Base-by-base conservation (phyloP, 2,113 vertebrate species). In the Cichladusa arquata region DNA sequence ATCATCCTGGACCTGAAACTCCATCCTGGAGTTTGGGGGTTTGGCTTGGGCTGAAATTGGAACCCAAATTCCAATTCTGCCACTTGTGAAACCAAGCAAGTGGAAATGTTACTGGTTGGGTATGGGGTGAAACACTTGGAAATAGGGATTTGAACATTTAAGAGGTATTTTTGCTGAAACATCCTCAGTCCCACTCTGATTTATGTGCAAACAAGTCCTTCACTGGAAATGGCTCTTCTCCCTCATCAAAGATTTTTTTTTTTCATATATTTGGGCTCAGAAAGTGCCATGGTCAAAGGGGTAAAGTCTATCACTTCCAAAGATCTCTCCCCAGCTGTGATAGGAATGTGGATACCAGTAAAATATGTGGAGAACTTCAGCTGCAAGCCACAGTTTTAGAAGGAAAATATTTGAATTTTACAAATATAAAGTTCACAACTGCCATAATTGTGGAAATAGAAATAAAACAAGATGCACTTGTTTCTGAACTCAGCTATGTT, bases 401-500 rank as follows among this genome's bases (percentile, higher is more conserved):
- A 24, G 23, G 33, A 58, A 70, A 48, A 31, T 1, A 4, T 47
- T 22, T 11, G 58, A 50, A 11, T 51, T 23, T 54, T 36, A 9
- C 33, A 51, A 56, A 47, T 14, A 15, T 2, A 2, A 40, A 73
- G 31, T 12, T 62, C 33, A 18, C 18, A 61, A 16, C 28, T 13
- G 33, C 6, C 9, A 8, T 11, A 67, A 10, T 3, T 8, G 17
- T 34, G 31, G 22, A 23, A 61, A 60, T 17, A 19, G n/a, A 58
- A 74, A 34, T 23, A 29, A 58, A 79, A 1, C 7, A 28, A 56
- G 62, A 15, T 50, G 28, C 1, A 1, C 23, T 65, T 19, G 5
- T 36, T 69, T 36, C 36, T 14, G 79, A 72, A 19, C 18, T 28
- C 45, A 72, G 14, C 16, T 20, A 6, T 0, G 0, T 4, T 33